Conservation (phyloP, 2,113 vertebrate genomes). For the Anarhynchus alexandrinus region DNA sequence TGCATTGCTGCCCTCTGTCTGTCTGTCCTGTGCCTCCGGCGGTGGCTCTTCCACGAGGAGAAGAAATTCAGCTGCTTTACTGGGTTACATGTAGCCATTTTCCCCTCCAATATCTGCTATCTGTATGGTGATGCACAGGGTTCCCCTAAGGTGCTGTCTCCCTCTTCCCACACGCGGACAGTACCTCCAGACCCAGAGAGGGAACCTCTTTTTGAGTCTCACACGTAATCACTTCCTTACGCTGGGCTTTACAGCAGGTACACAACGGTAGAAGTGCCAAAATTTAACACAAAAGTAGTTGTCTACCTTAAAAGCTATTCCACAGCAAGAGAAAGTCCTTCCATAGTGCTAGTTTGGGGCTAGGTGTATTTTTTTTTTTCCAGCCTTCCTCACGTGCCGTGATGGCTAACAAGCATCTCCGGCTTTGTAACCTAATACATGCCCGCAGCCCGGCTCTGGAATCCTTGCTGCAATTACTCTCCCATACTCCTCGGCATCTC, state of each 20-base stretch:
- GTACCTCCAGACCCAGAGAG: neutral
- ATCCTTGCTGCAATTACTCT: neutral
- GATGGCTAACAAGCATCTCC: neutral
- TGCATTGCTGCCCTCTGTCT: neutral
- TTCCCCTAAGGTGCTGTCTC: neutral
- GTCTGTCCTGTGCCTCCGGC: neutral
- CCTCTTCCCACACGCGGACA: neutral
- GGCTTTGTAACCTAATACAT: neutral
- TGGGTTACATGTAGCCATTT: neutral
- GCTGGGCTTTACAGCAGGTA: neutral
- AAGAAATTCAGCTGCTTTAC: neutral
- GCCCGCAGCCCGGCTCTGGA: neutral
- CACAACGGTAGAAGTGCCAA: neutral
- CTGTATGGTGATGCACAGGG: rapidly evolving
- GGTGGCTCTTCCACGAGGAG: neutral
- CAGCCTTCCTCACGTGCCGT: neutral
- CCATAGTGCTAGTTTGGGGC: neutral
- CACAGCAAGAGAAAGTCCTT: neutral
- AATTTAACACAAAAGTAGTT: neutral
- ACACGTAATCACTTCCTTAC: neutral
- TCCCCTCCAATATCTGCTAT: neutral
- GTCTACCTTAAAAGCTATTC: neutral
- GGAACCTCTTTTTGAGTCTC: neutral
- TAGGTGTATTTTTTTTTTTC: rapidly evolving
- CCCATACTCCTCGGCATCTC: neutral